These are phyloP conservation scores for Amphibalanus amphitrite DNA, from an alignment of 1,140 invertebrate genomes.

Conservation along the genomic window DNA sequence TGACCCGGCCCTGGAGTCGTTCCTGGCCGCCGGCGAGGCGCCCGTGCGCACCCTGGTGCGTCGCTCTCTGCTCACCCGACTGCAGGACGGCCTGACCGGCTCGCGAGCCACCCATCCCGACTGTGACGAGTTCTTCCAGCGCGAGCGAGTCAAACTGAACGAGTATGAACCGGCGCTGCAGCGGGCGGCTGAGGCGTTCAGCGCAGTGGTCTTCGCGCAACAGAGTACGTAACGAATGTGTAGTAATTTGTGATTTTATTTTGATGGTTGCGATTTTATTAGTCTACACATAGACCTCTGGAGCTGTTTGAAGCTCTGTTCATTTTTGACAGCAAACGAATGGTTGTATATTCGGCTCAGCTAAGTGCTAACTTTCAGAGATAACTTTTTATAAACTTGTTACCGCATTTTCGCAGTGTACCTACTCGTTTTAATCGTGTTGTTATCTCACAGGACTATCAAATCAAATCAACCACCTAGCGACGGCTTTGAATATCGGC, in stretches of 20 bases:
- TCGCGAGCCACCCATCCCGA: slow-evolving; percentile 27
- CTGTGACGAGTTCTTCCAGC: slow-evolving; percentile 31
- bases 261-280: too few relatives aligned
- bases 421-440: slow-evolving; percentile 1
- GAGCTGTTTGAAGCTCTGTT: background rate
- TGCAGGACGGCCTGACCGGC: slow-evolving; percentile 23
- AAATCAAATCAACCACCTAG: slow-evolving; percentile 20
- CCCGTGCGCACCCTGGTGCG: background rate
- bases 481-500: slow-evolving; percentile 20
- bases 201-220: slow-evolving; percentile 24
- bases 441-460: slow-evolving; percentile 19
- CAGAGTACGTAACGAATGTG: slow-evolving; percentile 24
- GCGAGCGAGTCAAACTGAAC: slow-evolving; percentile 26
- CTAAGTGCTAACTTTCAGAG: background rate
- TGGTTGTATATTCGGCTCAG: background rate
- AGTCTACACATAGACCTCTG: background rate
- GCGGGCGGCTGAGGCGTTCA: slow-evolving; percentile 24
- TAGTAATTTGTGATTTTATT: too few relatives aligned
- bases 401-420: too few relatives aligned
- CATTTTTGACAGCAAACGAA: background rate
- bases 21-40: background rate
- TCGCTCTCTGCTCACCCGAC: slow-evolving; percentile 20
- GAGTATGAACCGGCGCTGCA: slow-evolving; percentile 24
- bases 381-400: background rate
- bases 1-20: background rate